Evolutionary conservation across 2,113 vertebrate species (phyloP).

Genomic region (Herpailurus yagouaroundi): DNA sequence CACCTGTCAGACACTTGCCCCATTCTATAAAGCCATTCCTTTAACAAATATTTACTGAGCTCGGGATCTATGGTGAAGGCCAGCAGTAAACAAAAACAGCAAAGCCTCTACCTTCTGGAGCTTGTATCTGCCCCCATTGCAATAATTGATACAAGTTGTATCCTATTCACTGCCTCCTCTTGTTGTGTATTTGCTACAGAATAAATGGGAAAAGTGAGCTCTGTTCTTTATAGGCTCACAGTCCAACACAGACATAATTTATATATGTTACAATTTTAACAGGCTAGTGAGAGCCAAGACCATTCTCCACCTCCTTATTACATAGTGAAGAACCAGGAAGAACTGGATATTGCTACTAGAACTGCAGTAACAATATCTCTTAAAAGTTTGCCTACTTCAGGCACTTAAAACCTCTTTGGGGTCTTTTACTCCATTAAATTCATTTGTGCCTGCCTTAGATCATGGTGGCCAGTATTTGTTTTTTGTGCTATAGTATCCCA

Average conservation of each 20-base stretch:
- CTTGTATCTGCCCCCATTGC: not conserved
- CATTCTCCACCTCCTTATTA: not conserved
- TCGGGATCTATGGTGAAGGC: not conserved
- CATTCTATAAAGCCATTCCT: not conserved
- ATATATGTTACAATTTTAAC: not conserved
- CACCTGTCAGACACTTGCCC: not conserved
- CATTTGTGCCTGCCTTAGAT: not conserved
- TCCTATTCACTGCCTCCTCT: not conserved
- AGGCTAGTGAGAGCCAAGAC: not conserved
- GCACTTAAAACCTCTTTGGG: not conserved
- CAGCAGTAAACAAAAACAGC: not conserved
- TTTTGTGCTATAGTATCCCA: not conserved
- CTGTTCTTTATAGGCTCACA: not conserved
- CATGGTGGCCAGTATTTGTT: not conserved
- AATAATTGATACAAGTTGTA: not conserved
- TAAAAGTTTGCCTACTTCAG: not conserved
- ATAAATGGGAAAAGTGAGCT: not conserved
- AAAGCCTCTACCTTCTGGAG: not conserved
- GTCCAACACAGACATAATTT: not conserved
- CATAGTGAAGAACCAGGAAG: not conserved
- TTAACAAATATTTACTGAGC: not conserved
- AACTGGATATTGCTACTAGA: fast-evolving
- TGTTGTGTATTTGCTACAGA: not conserved
- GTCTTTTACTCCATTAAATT: not conserved
- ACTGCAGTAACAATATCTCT: not conserved